Percentiles rank a stretch among this genome's conserved stretches.
phyloP scores from a whole-genome alignment of 1,140 invertebrate species.

The Drosophila lini region DNA sequence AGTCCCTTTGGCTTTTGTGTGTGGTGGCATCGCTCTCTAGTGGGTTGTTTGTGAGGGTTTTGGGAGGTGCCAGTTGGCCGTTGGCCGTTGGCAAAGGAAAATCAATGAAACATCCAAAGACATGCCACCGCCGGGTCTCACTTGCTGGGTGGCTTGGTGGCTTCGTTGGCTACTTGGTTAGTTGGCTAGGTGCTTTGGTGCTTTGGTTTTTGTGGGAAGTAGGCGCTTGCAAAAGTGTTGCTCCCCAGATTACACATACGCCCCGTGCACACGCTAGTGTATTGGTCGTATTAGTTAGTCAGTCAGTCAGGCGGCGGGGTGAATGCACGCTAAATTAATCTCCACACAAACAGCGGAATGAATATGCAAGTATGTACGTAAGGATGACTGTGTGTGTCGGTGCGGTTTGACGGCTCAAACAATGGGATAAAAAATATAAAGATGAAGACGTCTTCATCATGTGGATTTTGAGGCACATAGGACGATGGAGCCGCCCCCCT shows the following conservation, averaged over 20 bases:
- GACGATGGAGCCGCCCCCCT: constrained; percentile 26
- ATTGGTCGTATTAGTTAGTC: constrained; percentile 37
- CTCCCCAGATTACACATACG: constrained; percentile 58
- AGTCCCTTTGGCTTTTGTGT: constrained; percentile 23
- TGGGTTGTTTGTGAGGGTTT: constrained; percentile 11
- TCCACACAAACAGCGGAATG: constrained; percentile 39
- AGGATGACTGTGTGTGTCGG: constrained; percentile 9
- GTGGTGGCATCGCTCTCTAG: constrained; percentile 10
- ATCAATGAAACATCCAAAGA: constrained; percentile 60
- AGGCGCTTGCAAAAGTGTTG: constrained; percentile 58
- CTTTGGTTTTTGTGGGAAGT: constrained; percentile 40
- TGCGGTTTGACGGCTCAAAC: constrained; percentile 32
- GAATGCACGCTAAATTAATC: constrained; percentile 74
- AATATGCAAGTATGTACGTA: constrained; percentile 25
- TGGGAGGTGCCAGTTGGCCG: constrained; percentile 13
- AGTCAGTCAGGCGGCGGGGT: constrained; percentile 55
- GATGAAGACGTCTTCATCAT: constrained; percentile 13
- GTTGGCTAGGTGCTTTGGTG: constrained; percentile 12
- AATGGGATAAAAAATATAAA: constrained; percentile 37
- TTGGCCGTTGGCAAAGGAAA: constrained; percentile 39
- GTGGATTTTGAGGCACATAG: constrained; percentile 9
- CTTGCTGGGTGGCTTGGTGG: constrained; percentile 12
- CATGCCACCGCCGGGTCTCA: constrained; percentile 21
- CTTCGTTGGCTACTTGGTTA: constrained; percentile 12
- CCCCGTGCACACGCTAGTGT: constrained; percentile 44